Evolutionary conservation across 2,888 invertebrate genomes (phyloP).

Genomic region (Eristalis arbustorum): DNA sequence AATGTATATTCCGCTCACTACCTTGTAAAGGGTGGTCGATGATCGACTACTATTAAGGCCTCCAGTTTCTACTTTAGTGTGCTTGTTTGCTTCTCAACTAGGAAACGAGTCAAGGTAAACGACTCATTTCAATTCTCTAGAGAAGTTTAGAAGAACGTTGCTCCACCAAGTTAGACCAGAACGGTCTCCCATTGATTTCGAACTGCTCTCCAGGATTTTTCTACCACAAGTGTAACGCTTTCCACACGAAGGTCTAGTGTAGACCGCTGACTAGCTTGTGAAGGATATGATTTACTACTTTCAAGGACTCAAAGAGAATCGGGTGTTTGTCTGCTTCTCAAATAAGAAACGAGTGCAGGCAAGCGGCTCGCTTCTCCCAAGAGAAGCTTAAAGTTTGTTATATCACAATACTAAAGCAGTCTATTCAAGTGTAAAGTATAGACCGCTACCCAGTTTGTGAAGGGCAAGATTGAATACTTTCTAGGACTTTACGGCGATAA

Average conservation of each 20-base stretch:
- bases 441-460: too few species aligned
- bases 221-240: conserved; percentile 78
- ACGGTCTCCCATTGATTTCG: conserved; percentile 73
- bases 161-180: conserved; percentile 73
- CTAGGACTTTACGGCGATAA: too few species aligned
- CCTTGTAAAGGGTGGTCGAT: too few species aligned
- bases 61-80: background rate
- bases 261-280: conserved; percentile 78
- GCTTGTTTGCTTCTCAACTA: conserved; percentile 33
- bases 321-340: conserved; percentile 9
- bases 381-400: too few species aligned
- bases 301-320: too few species aligned
- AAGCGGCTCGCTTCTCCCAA: too few species aligned
- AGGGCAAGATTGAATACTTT: too few species aligned
- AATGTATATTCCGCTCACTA: too few species aligned
- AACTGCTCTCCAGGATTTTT: conserved; percentile 71
- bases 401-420: too few species aligned
- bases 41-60: too few species aligned
- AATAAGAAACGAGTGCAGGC: background rate
- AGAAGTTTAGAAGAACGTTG: conserved; percentile 28
- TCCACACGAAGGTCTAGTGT: conserved; percentile 71
- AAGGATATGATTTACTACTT: background rate
- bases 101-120: conserved; percentile 37
- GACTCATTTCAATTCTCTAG: conserved; percentile 20
- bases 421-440: too few species aligned